Conservation (phyloP, 1,140 invertebrate species). For the Tenebrio molitor region DNA sequence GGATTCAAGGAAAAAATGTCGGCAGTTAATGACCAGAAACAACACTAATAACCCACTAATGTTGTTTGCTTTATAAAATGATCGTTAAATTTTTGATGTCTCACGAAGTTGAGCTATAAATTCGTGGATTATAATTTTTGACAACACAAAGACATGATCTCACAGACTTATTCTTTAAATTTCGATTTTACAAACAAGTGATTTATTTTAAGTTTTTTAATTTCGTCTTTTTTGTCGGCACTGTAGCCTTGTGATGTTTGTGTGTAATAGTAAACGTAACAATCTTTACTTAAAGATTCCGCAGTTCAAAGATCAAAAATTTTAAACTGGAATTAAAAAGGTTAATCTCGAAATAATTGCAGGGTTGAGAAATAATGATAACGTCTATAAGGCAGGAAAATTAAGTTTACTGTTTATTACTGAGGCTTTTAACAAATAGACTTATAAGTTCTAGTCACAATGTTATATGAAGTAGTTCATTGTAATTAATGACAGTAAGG, state of each 20-base stretch:
- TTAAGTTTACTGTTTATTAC: not conserved
- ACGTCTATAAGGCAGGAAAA: slow-evolving; percentile 11
- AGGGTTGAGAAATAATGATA: slow-evolving; percentile 9
- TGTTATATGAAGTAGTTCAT: too few relatives aligned
- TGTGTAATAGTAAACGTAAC: not conserved
- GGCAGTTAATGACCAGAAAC: slow-evolving; percentile 6
- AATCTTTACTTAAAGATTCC: not conserved
- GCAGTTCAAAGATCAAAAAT: slow-evolving; percentile 23
- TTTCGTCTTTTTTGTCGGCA: not conserved
- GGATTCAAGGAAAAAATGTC: too few relatives aligned
- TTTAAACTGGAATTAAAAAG: not conserved
- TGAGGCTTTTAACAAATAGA: slow-evolving; percentile 15
- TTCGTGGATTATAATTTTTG: slow-evolving; percentile 27
- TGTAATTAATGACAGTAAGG: too few relatives aligned
- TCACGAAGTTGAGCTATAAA: slow-evolving; percentile 10
- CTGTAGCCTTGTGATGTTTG: too few relatives aligned
- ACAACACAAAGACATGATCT: slow-evolving; percentile 11
- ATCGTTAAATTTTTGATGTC: slow-evolving; percentile 35
- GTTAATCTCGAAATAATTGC: slow-evolving; percentile 19
- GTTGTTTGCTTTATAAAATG: slow-evolving; percentile 30
- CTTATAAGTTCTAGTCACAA: not conserved
- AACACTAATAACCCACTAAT: slow-evolving; percentile 31
- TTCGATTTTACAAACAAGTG: not conserved
- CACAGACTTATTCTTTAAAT: slow-evolving; percentile 4
- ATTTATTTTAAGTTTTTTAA: not conserved